phyloP scores from a whole-genome alignment of 2,888 invertebrate species.

The Hedya salicella region DNA sequence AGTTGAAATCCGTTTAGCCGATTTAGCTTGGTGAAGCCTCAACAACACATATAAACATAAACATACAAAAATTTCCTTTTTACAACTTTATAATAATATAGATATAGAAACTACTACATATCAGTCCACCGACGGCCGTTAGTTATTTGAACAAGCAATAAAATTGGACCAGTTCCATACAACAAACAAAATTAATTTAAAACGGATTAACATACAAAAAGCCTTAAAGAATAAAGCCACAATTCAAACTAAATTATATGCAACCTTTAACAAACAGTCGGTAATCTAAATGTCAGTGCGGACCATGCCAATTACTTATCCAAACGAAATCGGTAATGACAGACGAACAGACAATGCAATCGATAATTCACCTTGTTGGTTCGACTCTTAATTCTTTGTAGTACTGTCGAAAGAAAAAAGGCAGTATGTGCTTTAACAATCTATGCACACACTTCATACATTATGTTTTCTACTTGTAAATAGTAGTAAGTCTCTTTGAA shows the following conservation, averaged over 20 bases:
- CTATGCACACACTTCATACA: neutral
- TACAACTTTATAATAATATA: no score
- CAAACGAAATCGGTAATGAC: conserved; percentile 40
- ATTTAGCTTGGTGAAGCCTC: no score
- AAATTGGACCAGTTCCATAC: neutral
- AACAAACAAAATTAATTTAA: conserved; percentile 12
- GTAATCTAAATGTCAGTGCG: conserved; percentile 37
- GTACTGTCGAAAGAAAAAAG: neutral
- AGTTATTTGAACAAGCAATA: neutral
- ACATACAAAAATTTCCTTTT: no score
- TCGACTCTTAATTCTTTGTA: conserved; percentile 51
- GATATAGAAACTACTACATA: no score
- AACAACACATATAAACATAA: no score
- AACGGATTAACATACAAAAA: conserved; percentile 32
- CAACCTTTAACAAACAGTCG: conserved; percentile 32
- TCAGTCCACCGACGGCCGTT: no score
- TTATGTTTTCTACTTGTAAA: neutral
- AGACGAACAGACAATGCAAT: conserved; percentile 35
- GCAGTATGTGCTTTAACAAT: conserved; percentile 4
- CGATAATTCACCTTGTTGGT: conserved; percentile 45
- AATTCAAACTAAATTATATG: conserved; percentile 31
- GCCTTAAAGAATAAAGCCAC: neutral
- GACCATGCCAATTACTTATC: conserved; percentile 35
- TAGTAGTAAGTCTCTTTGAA: neutral
- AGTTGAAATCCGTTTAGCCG: no score